Base-by-base conservation (phyloP, 2,113 vertebrate genomes). In the Hippocampus barbouri region DNA sequence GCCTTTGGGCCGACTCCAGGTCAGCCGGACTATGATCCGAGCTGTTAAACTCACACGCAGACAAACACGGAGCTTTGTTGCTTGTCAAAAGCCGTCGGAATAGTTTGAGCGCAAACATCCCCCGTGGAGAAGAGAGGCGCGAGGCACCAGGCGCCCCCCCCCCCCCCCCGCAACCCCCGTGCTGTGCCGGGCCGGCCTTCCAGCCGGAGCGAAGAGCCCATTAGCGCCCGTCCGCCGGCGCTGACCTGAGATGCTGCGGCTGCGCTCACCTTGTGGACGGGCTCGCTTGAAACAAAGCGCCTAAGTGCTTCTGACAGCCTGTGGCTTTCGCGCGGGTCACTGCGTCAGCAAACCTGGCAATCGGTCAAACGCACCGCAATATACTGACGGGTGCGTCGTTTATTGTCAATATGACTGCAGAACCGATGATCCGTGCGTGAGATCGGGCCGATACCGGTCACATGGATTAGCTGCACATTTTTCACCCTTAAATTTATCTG, bases 231-330 rank as follows among this genome's bases (percentile, higher is more conserved):
- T 80, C 79, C 61, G 66, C 78, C 70, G 41, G 70, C 71, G 73
- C 70, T 82, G 74, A 81, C 77, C 75, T 75, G 27, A 62, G 74
- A 73, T 20, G 62, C 43, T 34, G 62, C 43, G 57, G 78, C 66
- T 70, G 63, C 65, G 47, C 68, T 72, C 71, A 65, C 77, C 83
- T 78, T 76, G 85, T 73, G 64, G 79, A 74, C 76, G 81, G 66
- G 74, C 79, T 79, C 65, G 47, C 70, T 79, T 86, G 82, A 87
- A 68, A 68, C 83, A 30, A 79, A 72, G 41, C 57, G 59, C 71
- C 75, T 85, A 83, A 88, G 86, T 79, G 79, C 69, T 72, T 67
- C 51, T 72, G 77, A 84, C 85, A 41, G 75, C 34, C 41, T 4
- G 65, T 10, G 60, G 64, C 54, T 72, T 68, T 59, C 23, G 15